Evolutionary conservation across 2,797 vertebrate genomes (phyloP).

Genomic region (Enteromius afrohamiltoni): DNA sequence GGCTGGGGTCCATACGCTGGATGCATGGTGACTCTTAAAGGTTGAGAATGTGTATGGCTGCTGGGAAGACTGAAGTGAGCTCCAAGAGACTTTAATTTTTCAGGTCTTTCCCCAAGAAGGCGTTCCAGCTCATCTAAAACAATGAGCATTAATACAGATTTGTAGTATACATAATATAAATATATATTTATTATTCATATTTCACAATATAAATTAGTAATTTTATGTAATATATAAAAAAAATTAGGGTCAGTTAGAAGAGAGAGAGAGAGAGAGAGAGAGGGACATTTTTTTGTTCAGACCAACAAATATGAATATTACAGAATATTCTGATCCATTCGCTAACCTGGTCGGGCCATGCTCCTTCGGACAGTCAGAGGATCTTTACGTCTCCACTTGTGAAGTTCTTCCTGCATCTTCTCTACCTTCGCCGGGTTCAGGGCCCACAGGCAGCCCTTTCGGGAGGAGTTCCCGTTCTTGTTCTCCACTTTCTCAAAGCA

Average conservation of each 20-base stretch:
- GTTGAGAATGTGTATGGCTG: slow-evolving; percentile 54
- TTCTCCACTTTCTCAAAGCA: slow-evolving; percentile 98
- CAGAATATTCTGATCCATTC: background rate
- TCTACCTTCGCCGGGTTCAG: slow-evolving; percentile 95
- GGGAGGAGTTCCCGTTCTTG: slow-evolving; percentile 88
- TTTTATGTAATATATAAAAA: background rate
- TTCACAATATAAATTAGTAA: background rate
- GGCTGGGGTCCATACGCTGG: slow-evolving; percentile 65
- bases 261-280: too few relatives aligned
- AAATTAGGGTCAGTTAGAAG: too few relatives aligned
- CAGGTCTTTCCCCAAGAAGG: slow-evolving; percentile 85
- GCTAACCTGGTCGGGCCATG: slow-evolving; percentile 94
- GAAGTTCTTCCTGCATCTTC: slow-evolving; percentile 98
- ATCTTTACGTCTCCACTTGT: slow-evolving; percentile 98
- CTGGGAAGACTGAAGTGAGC: slow-evolving; percentile 53
- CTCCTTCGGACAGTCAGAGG: slow-evolving; percentile 91
- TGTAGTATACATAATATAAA: background rate
- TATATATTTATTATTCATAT: background rate
- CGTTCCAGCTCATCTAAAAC: slow-evolving; percentile 89
- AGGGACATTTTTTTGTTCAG: background rate
- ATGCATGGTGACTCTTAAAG: slow-evolving; percentile 50
- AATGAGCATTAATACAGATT: slow-evolving; percentile 22
- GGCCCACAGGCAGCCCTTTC: slow-evolving; percentile 97
- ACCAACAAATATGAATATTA: background rate
- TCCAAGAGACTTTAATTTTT: slow-evolving; percentile 72